These are phyloP conservation scores for Hystrix cristata DNA, from an alignment of 2,113 vertebrate genomes.

Conservation along the genomic window DNA sequence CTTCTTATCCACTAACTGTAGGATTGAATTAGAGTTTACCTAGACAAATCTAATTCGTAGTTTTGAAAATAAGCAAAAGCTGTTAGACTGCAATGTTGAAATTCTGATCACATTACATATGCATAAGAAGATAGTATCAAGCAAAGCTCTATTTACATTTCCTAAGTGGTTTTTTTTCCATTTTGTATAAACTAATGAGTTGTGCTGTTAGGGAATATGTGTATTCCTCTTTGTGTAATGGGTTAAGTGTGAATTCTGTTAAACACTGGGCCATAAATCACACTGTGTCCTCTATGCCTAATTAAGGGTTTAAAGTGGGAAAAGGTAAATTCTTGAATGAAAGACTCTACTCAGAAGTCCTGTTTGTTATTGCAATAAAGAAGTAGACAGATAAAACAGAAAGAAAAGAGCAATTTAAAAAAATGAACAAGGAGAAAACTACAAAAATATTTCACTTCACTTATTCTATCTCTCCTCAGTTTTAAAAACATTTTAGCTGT, in stretches of 20 bases:
- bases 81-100: conserved; percentile 70
- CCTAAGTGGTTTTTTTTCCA: conserved; percentile 67
- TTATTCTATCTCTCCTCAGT: background rate
- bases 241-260: conserved; percentile 81
- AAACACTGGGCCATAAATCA: conserved; percentile 82
- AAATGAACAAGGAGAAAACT: conserved; percentile 40
- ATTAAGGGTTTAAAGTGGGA: conserved; percentile 78
- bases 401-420: conserved; percentile 67
- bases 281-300: conserved; percentile 76
- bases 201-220: conserved; percentile 73
- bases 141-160: conserved; percentile 84
- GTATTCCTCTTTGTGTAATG: conserved; percentile 82
- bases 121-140: conserved; percentile 75
- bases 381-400: conserved; percentile 74
- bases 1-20: conserved; percentile 75
- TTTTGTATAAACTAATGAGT: conserved; percentile 83
- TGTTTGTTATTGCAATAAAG: conserved; percentile 75
- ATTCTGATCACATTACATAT: conserved; percentile 78
- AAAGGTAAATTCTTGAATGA: conserved; percentile 83
- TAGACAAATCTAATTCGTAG: conserved; percentile 82
- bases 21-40: conserved; percentile 83
- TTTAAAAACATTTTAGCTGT: conserved; percentile 32
- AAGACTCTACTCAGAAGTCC: conserved; percentile 71
- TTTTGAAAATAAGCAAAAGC: conserved; percentile 82
- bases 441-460: conserved; percentile 41